These are phyloP conservation scores for Heloderma charlesbogerti DNA, from an alignment of 2,113 vertebrate genomes.

Conservation along the genomic window DNA sequence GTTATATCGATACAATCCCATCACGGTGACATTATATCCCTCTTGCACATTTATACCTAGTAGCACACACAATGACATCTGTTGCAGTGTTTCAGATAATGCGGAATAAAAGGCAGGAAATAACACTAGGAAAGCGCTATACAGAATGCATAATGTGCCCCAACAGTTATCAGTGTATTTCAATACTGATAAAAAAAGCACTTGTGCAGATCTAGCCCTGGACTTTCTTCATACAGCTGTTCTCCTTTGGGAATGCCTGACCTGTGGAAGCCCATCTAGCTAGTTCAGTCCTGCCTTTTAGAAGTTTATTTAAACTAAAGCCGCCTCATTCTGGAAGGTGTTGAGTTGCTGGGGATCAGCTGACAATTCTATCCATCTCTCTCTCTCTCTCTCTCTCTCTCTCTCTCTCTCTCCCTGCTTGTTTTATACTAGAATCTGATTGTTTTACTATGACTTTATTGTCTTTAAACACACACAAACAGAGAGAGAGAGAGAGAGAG, in stretches of 20 bases:
- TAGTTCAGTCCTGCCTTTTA: not conserved
- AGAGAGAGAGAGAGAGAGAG: not conserved
- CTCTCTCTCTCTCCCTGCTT: not conserved
- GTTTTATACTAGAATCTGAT: not conserved
- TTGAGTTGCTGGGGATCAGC: not conserved
- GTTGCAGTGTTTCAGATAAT: no score
- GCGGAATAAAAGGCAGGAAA: no score
- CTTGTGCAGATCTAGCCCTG: no score
- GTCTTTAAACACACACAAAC: not conserved
- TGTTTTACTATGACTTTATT: not conserved
- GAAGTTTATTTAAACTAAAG: not conserved
- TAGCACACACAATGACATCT: no score
- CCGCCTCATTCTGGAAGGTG: not conserved
- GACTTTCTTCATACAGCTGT: not conserved
- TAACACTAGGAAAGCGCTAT: no score
- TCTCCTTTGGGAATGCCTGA: not conserved
- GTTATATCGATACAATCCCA: no score
- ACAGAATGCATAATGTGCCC: no score
- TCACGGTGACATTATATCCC: no score
- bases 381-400: not conserved
- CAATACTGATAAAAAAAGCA: no score
- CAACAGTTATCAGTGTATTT: no score
- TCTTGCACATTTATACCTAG: no score
- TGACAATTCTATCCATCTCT: not conserved
- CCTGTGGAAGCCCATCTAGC: not conserved